Evolutionary conservation across 2,113 vertebrate species (phyloP).

Genomic region (Catagonus wagneri): DNA sequence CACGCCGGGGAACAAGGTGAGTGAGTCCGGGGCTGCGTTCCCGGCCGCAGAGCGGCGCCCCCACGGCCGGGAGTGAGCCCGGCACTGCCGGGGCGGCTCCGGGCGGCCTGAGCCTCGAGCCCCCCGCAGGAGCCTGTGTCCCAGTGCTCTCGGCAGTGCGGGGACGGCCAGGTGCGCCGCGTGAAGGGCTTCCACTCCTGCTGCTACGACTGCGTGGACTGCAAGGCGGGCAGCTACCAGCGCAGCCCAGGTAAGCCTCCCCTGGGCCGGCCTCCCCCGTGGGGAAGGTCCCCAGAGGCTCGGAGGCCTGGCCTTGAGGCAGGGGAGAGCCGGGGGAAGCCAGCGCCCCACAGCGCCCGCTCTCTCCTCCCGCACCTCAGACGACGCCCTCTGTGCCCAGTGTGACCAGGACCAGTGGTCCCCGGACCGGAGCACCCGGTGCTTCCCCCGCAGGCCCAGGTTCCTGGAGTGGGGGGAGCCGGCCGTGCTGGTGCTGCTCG

Average conservation of each 20-base stretch:
- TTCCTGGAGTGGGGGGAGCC: conserved; percentile 88
- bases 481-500: conserved; percentile 77
- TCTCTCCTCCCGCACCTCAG: conserved; percentile 76
- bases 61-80: not conserved
- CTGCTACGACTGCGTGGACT: conserved; percentile 95
- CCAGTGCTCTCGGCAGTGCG: conserved; percentile 90
- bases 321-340: not conserved
- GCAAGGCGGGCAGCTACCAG: conserved; percentile 90
- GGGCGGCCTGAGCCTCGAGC: not conserved
- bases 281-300: rapidly evolving
- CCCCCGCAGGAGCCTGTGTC: conserved; percentile 89
- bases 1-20: conserved; percentile 67
- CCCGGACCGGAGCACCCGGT: conserved; percentile 78
- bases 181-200: conserved; percentile 84
- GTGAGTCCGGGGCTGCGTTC: rapidly evolving
- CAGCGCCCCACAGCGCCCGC: not conserved
- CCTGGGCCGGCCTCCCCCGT: too few relatives aligned
- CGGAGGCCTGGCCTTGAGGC: too few relatives aligned
- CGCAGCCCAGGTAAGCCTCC: conserved; percentile 55
- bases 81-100: rapidly evolving
- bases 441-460: conserved; percentile 83
- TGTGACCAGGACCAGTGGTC: conserved; percentile 91
- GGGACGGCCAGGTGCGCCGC: conserved; percentile 87
- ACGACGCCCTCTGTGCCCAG: conserved; percentile 86
- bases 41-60: too few relatives aligned